Percentiles rank a stretch among this genome's conserved stretches.
phyloP scores from a whole-genome alignment of 2,113 vertebrate species.

The Trachemys scripta region DNA sequence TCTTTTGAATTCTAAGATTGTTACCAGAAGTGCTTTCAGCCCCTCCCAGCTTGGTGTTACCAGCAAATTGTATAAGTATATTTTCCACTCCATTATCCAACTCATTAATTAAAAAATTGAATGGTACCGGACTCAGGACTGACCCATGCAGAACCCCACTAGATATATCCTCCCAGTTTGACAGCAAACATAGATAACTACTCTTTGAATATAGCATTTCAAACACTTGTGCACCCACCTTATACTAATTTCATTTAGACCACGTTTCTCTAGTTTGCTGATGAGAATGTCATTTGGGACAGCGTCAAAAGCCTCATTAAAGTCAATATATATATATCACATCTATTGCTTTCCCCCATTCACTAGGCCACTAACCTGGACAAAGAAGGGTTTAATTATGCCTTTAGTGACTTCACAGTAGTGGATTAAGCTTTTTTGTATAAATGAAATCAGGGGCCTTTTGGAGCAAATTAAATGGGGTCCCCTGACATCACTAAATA shows the following conservation, averaged over 20 bases:
- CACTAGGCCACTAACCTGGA: not conserved
- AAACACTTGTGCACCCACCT: not conserved
- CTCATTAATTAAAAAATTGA: not conserved
- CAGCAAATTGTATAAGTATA: not conserved
- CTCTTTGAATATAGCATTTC: not conserved
- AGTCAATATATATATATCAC: not conserved
- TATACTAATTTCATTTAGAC: not conserved
- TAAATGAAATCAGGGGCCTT: rapidly evolving
- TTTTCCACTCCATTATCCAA: not conserved
- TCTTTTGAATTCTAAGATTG: not conserved
- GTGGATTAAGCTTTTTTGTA: not conserved
- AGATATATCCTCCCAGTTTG: not conserved
- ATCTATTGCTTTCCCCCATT: not conserved
- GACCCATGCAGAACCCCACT: not conserved
- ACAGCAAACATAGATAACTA: not conserved
- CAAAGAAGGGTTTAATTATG: not conserved
- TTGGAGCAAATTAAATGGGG: not conserved
- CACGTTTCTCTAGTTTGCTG: not conserved
- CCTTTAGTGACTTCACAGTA: not conserved
- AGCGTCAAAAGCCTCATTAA: not conserved
- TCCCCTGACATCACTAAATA: not conserved
- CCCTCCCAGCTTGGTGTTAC: not conserved
- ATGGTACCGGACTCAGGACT: not conserved
- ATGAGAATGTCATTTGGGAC: not conserved
- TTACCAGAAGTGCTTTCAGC: not conserved